phyloP scores from a whole-genome alignment of 2,113 vertebrate genomes.

The Enhydra lutris region DNA sequence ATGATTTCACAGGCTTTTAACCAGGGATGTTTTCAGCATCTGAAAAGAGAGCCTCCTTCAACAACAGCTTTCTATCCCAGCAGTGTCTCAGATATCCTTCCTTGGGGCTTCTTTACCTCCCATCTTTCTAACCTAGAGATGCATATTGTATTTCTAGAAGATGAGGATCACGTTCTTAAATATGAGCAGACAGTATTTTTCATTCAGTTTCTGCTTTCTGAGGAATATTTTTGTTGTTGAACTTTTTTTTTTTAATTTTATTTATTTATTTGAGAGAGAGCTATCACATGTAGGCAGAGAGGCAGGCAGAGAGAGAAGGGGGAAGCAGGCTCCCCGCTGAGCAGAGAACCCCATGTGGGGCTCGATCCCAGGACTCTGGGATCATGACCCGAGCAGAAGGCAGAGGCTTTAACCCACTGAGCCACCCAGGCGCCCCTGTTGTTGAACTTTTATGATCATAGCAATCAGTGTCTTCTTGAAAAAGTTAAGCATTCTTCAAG shows the following conservation, averaged over 20 bases:
- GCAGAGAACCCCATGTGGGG: too few species aligned
- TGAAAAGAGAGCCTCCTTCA: background rate
- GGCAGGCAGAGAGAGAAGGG: too few species aligned
- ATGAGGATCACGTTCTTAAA: background rate
- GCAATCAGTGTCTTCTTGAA: background rate
- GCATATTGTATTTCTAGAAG: background rate
- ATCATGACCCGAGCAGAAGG: too few species aligned
- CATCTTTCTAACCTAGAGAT: slow-evolving; percentile 11
- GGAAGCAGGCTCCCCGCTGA: too few species aligned
- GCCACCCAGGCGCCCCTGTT: too few species aligned
- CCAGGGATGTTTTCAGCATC: background rate
- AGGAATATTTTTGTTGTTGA: background rate
- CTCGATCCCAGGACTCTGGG: too few species aligned
- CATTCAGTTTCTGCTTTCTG: slow-evolving; percentile 9
- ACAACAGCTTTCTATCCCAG: background rate
- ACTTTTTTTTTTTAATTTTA: too few species aligned
- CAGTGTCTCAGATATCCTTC: background rate
- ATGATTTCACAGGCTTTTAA: background rate
- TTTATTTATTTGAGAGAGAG: too few species aligned
- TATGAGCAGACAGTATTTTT: background rate
- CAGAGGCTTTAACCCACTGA: too few species aligned
- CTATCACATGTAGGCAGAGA: too few species aligned
- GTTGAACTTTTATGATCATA: background rate
- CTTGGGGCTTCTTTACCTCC: background rate
- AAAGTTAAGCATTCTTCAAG: slow-evolving; percentile 1